A percentile compares a stretch with the other conserved stretches of the same genome.
phyloP scores from a whole-genome alignment of 2,113 vertebrate genomes.

The Proterorhinus semilunaris region DNA sequence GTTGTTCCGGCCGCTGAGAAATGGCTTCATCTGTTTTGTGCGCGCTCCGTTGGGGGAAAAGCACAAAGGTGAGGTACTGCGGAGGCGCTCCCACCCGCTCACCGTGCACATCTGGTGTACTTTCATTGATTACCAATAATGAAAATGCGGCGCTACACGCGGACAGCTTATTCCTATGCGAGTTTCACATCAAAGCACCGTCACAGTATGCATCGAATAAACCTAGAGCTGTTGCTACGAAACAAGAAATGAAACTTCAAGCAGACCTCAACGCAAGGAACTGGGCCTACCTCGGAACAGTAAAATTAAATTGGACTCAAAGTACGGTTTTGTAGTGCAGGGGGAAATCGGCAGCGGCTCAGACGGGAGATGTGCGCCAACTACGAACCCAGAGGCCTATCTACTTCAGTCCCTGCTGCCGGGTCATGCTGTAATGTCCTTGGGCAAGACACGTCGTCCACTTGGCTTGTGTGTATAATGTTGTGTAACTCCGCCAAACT shows the following conservation, averaged over 20 bases:
- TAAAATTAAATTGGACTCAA: neutral
- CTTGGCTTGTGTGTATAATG: too few species aligned
- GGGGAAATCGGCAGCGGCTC: too few species aligned
- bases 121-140: conserved; percentile 48
- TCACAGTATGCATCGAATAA: conserved; percentile 30
- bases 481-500: too few species aligned
- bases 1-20: conserved; percentile 43
- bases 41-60: conserved; percentile 9
- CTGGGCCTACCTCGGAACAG: neutral
- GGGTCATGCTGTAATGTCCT: too few species aligned
- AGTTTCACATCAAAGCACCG: conserved; percentile 22
- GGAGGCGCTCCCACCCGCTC: neutral
- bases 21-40: conserved; percentile 27
- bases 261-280: neutral
- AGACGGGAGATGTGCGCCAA: too few species aligned
- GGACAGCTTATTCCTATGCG: conserved; percentile 28
- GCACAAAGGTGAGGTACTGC: conserved; percentile 5
- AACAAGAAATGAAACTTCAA: conserved; percentile 38
- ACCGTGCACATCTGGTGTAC: conserved; percentile 2
- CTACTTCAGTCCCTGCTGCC: too few species aligned
- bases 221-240: conserved; percentile 60
- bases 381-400: too few species aligned
- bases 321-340: neutral
- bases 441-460: too few species aligned
- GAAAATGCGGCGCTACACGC: conserved; percentile 10